phyloP scores from a whole-genome alignment of 1,140 invertebrate genomes.

The Zaprionus ghesquierei region DNA sequence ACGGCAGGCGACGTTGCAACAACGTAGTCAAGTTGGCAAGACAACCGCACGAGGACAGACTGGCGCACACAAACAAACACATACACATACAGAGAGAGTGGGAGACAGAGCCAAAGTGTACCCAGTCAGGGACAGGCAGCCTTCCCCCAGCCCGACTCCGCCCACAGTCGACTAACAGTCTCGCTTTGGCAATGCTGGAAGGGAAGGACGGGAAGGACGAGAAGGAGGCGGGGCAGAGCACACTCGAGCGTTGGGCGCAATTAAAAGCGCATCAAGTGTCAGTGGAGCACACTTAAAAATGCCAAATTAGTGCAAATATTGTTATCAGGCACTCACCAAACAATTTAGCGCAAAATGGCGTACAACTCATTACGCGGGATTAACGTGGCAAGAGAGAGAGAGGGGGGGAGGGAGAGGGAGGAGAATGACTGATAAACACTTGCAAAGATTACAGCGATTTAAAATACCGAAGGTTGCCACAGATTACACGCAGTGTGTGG shows the following conservation, averaged over 20 bases:
- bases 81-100: neutral
- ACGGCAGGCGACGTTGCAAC: conserved; percentile 44
- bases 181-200: conserved; percentile 13
- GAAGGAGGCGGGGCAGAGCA: conserved; percentile 30
- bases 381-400: conserved; percentile 39
- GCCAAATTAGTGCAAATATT: conserved; percentile 83
- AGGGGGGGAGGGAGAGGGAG: neutral
- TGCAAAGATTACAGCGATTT: conserved; percentile 5
- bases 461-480: neutral
- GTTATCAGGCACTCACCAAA: conserved; percentile 82
- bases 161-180: neutral
- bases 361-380: conserved; percentile 82
- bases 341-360: conserved; percentile 82
- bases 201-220: neutral
- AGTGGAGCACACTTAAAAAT: conserved; percentile 82
- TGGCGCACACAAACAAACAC: conserved; percentile 11
- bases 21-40: conserved; percentile 59
- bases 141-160: neutral
- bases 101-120: neutral
- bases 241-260: conserved; percentile 78
- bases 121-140: neutral
- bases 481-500: neutral
- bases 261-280: conserved; percentile 83
- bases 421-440: neutral
- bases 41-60: conserved; percentile 64